Evolutionary conservation across 2,113 vertebrate species (phyloP).

Genomic region (Ctenodactylus gundi): DNA sequence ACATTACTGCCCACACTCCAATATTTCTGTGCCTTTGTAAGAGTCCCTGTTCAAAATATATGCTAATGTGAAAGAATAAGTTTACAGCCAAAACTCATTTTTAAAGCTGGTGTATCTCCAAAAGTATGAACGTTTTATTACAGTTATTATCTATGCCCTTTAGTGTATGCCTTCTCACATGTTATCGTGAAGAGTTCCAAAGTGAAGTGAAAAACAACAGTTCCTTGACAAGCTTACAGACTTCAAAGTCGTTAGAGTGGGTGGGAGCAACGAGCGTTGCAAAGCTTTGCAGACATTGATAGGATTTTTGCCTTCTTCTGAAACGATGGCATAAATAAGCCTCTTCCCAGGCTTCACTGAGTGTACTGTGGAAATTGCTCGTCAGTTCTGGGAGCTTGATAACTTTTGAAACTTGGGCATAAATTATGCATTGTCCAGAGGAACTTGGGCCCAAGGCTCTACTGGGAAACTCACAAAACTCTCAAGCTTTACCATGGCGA

Average conservation of each 20-base stretch:
- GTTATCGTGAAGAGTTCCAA: constrained; percentile 59
- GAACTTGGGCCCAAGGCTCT: constrained; percentile 63
- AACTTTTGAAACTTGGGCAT: constrained; percentile 74
- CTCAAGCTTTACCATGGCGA: not conserved
- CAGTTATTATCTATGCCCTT: constrained; percentile 69
- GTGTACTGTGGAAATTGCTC: constrained; percentile 55
- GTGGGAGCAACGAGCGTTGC: constrained; percentile 58
- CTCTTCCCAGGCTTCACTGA: constrained; percentile 70
- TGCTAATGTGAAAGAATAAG: constrained; percentile 56
- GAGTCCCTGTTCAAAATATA: constrained; percentile 55
- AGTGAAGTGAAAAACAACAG: constrained; percentile 70
- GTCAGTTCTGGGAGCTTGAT: constrained; percentile 43
- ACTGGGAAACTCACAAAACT: constrained; percentile 58
- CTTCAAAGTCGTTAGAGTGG: constrained; percentile 61
- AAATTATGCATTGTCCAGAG: constrained; percentile 75
- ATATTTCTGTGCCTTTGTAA: constrained; percentile 36
- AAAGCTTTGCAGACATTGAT: constrained; percentile 66
- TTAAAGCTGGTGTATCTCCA: constrained; percentile 65
- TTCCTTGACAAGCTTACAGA: constrained; percentile 67
- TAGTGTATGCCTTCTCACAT: constrained; percentile 62
- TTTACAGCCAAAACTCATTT: constrained; percentile 60
- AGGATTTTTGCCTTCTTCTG: constrained; percentile 66
- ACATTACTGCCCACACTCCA: constrained; percentile 38
- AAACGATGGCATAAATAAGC: constrained; percentile 75
- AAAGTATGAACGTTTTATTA: constrained; percentile 57